Conservation (phyloP, 2,888 invertebrate species). For the Amphimallon solstitiale region DNA sequence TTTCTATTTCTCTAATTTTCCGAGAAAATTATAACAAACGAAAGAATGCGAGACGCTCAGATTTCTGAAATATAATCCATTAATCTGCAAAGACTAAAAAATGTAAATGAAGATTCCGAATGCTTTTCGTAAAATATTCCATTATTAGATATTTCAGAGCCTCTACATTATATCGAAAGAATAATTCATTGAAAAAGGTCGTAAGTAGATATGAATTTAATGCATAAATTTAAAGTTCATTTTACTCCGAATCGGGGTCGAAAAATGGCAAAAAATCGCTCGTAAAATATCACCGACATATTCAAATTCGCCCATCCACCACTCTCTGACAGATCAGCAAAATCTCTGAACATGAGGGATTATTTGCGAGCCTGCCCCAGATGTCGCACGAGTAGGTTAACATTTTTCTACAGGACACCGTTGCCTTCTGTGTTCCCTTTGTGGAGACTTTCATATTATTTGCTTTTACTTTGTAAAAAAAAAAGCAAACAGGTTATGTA, state of each 20-base stretch:
- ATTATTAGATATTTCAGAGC: not conserved
- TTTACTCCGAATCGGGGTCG: slow-evolving; percentile 23
- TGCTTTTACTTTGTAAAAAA: not conserved
- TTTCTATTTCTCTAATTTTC: no score
- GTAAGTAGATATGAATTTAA: slow-evolving; percentile 31
- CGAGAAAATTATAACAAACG: no score
- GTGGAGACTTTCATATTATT: not conserved
- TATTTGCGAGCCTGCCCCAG: slow-evolving; percentile 25
- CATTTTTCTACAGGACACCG: slow-evolving; percentile 24
- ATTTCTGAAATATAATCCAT: no score
- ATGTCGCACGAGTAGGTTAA: slow-evolving; percentile 28
- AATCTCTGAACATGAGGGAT: slow-evolving; percentile 30
- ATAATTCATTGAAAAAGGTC: slow-evolving; percentile 28
- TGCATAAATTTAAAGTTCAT: slow-evolving; percentile 32
- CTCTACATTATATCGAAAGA: not conserved
- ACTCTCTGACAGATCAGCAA: slow-evolving; percentile 27
- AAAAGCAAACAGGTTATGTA: slow-evolving; percentile 8
- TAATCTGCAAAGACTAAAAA: no score
- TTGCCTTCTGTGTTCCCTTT: not conserved
- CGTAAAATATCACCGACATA: slow-evolving; percentile 34
- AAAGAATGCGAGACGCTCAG: no score
- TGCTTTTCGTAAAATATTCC: no score
- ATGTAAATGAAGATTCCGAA: no score
- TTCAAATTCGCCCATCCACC: slow-evolving; percentile 28
- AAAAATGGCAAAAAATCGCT: slow-evolving; percentile 26